Base-by-base conservation (phyloP, 2,888 invertebrate genomes). In the Rhyacophila evoluta region DNA sequence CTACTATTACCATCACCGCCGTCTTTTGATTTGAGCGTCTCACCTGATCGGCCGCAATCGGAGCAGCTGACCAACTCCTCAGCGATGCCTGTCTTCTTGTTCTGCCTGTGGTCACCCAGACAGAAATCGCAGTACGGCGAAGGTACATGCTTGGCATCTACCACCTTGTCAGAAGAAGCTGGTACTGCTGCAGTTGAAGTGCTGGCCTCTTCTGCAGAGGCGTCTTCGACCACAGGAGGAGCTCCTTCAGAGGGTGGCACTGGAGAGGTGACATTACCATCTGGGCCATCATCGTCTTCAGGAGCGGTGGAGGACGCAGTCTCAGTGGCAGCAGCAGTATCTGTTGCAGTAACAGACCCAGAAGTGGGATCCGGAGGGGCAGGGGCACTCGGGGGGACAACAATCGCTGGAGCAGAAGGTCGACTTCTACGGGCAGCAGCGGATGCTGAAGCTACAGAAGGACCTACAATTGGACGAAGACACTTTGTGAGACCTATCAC, bases 81-180 rank as follows among this genome's bases (percentile, higher is more conserved):
- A 41, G 98, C 95, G 67, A 93, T 93, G 82, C 95, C 96, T 0
- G 98, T 98, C 88, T 98, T 98, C 90, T 98, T 98, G 90, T 99
- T 99, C 89, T 98, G 95, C 75, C 94, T 91, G 83, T 96, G 95
- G 90, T 98, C 97, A 78, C 99, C 99, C 84, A 98, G 92, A 89
- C 99, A 99, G 90, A 99, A 99, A 91, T 99, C 99, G 89, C 99
- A 99, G 89, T 97, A 97, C 0, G 95, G 95, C 71, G 95, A 97
- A 12, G 55, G 55, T n/a, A 96, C 96, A 12, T 74, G 55, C 15
- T 72, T 70, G 28, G 77, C 70, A 41, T 82, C 68, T 5, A 19
- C 10, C 10, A 72, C 38, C 8, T 72, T 69, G 10, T 83, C 78
- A 8, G 82, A 81, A 29, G 77, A 79, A 72, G 72, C 74, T 27